Percentiles rank a stretch among this genome's conserved stretches.
These are phyloP conservation scores for Hydractinia symbiolongicarpus DNA, from an alignment of 30 jellyfish, hydroid and myxozoan genomes.

Conservation along the genomic window DNA sequence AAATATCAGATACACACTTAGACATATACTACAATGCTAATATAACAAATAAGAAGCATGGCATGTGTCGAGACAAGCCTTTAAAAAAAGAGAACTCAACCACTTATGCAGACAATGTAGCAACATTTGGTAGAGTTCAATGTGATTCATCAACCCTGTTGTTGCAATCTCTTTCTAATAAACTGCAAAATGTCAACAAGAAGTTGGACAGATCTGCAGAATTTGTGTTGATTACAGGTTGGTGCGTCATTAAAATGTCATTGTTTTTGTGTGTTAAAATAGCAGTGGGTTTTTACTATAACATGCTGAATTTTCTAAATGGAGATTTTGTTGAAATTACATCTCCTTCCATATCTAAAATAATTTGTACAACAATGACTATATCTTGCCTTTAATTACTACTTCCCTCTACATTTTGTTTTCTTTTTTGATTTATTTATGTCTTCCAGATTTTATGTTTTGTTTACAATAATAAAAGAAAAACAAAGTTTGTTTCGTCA, in stretches of 20 bases:
- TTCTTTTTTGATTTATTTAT: too few species aligned
- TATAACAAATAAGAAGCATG: neutral
- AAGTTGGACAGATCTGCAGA: neutral
- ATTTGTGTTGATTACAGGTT: slow-evolving; percentile 5
- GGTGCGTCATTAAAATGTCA: neutral
- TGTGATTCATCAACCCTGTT: neutral
- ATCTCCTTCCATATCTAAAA: neutral
- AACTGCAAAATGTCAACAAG: neutral
- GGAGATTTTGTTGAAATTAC: neutral
- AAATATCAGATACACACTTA: slow-evolving; percentile 3
- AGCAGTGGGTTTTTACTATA: neutral
- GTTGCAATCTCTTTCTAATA: neutral
- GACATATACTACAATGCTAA: neutral
- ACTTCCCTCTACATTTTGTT: too few species aligned
- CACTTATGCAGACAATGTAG: neutral
- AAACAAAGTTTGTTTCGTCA: too few species aligned
- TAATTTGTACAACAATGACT: too few species aligned
- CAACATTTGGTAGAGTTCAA: neutral
- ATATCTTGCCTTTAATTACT: too few species aligned
- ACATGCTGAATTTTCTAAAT: neutral
- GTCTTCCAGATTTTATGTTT: too few species aligned
- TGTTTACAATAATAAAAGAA: too few species aligned
- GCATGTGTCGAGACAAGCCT: neutral
- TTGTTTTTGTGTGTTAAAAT: too few species aligned
- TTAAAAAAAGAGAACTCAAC: neutral